Base-by-base conservation (phyloP, 2,888 invertebrate species). In the Metellina segmentata region DNA sequence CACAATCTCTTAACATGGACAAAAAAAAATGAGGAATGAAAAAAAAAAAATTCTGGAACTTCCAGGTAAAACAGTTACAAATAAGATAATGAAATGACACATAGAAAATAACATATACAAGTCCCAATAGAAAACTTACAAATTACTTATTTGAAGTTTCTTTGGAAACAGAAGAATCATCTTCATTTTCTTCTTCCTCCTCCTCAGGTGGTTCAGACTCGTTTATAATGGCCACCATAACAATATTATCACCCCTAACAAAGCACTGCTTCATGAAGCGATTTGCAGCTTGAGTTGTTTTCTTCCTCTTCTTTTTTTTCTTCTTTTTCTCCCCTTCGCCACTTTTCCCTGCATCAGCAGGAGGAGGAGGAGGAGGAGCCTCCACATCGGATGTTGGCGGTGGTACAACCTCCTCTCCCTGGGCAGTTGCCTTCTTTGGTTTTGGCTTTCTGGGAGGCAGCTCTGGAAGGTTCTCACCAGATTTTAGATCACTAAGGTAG, bases 201-300 rank as follows among this genome's bases (percentile, higher is more conserved):
- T 13, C 61, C 11, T 61, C 61, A 8, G 61, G 9, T 16, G 11
- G 61, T 5, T 16, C 9, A 16, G 11, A 11, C 34, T 34, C 34
- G 1, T 34, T 34, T 5, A 61, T 16, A 9, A 61, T 16, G 7
- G 61, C 61, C 9, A 16, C 61, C 85, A 75, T 48, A 4, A 75
- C 61, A 75, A 85, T 75, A n/a, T 85, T 85, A 8, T 85, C 85
- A 6, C 85, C 85, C 7, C 85, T 20, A 4, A 85, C n/a, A 9
- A 85, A 75, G 7, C 53, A 9, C 16, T 61, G 61, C 2, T 13
- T 7, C 5, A 61, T 34, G 4, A 9, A 48, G 0, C 72, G 48
- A 5, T n/a, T 11, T 4, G n/a, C 13, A 9, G 9, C 49, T 1
- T 1, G 6, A 48, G 6, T 71, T 6, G 6, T 6, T 13, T 11